Base-by-base conservation (phyloP, 1,140 invertebrate genomes). In the Cydia splendana region DNA sequence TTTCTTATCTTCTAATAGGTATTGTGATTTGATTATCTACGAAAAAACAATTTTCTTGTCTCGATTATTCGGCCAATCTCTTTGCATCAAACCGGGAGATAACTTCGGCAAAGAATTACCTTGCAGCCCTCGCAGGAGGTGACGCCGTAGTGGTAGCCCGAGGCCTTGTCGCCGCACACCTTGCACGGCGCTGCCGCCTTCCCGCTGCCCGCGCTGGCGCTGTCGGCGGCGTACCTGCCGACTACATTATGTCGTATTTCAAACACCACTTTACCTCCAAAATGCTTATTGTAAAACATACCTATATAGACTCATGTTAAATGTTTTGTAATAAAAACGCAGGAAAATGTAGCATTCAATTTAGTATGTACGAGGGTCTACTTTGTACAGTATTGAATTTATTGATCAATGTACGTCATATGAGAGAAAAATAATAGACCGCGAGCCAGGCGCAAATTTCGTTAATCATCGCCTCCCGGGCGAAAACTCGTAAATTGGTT, bases 71-170 rank as follows among this genome's bases (percentile, higher is more conserved):
- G 34, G 34, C 34, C 34, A 0, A 30, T 30, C 34, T 34, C 34
- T n/a, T n/a, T 34, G 34, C 34, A 34, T 34, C 34, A 34, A 34
- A 6, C 30, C 5, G 5, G 4, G 34, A 34, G 34, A 34, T 34
- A 34, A 6, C 2, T 34, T 34, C 34, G 34, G 34, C 12, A 15
- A 48, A 48, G 4, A 38, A 24, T 24, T 95, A 99, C 99, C 96
- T 99, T 99, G 95, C 99, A 99, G 86, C 99, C 99, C 94, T 99
- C 99, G 94, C 99, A 99, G 76, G 98, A 99, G 85, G 99, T 99
- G 79, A 99, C 99, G 42, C 99, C 99, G 95, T 99, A 99, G 93
- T 99, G 99, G 93, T 99, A 99, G 34, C 99, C 99, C 74, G 98
- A 99, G 67, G 99, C 98, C 91, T 99, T 99, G 94, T 99, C 99